Evolutionary conservation across 2,113 vertebrate genomes (phyloP).

Genomic region (Cephalopterus ornatus): DNA sequence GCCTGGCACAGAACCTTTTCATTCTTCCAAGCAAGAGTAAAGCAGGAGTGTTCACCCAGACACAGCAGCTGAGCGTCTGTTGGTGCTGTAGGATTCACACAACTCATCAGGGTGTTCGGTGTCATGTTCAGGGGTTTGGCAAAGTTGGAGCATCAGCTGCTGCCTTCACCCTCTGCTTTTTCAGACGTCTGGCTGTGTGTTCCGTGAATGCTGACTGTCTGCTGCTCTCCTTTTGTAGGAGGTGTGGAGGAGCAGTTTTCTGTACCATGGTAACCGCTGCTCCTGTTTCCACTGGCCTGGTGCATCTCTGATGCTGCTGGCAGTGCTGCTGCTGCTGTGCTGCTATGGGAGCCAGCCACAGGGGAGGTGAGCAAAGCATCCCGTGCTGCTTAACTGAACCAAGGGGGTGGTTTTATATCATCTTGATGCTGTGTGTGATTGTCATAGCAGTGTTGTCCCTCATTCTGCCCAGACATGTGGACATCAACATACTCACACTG

Average conservation of each 20-base stretch:
- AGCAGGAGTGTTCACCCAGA: background rate
- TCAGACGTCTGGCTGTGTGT: background rate
- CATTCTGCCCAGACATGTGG: background rate
- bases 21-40: background rate
- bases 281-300: constrained; percentile 98
- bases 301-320: constrained; percentile 87
- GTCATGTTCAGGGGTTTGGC: background rate
- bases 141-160: background rate
- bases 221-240: constrained; percentile 73
- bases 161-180: background rate
- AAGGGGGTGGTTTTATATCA: background rate
- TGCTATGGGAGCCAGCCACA: constrained; percentile 89
- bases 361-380: constrained; percentile 81
- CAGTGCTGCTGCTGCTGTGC: constrained; percentile 85
- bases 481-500: background rate
- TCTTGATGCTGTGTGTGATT: background rate
- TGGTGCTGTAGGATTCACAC: background rate
- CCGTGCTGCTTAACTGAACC: background rate
- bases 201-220: background rate
- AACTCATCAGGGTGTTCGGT: background rate
- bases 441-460: background rate
- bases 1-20: constrained; percentile 1
- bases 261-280: constrained; percentile 91
- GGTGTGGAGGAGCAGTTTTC: constrained; percentile 85
- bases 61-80: background rate